Percentiles rank a stretch among this genome's conserved stretches.
phyloP scores from a whole-genome alignment of 2,113 vertebrate genomes.

The Aspidoscelis tigris region DNA sequence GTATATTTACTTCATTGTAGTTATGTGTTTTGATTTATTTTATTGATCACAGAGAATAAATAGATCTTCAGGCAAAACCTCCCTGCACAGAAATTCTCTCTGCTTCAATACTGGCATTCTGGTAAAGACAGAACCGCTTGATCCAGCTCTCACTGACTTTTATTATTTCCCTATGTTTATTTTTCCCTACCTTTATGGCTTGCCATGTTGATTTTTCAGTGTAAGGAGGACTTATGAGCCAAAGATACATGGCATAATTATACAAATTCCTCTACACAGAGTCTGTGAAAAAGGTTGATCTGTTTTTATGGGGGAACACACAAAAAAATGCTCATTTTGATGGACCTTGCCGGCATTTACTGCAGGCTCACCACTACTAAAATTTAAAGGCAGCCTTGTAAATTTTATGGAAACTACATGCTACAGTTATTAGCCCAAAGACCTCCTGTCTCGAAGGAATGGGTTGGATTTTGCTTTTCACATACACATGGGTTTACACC shows the following conservation, averaged over 20 bases:
- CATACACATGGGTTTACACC: slow-evolving; percentile 85
- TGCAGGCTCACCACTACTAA: slow-evolving; percentile 73
- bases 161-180: slow-evolving; percentile 71
- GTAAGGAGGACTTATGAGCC: slow-evolving; percentile 68
- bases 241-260: slow-evolving; percentile 71
- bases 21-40: no score
- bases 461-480: slow-evolving; percentile 66
- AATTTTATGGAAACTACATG: slow-evolving; percentile 70
- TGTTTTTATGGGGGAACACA: slow-evolving; percentile 68
- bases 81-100: slow-evolving; percentile 60
- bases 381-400: slow-evolving; percentile 68
- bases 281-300: slow-evolving; percentile 73
- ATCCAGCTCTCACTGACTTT: slow-evolving; percentile 63
- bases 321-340: slow-evolving; percentile 66
- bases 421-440: slow-evolving; percentile 72
- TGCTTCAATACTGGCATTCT: slow-evolving; percentile 56
- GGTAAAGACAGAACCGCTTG: slow-evolving; percentile 22
- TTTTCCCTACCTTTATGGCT: slow-evolving; percentile 71
- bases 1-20: no score
- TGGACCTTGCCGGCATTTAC: slow-evolving; percentile 64
- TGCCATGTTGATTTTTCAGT: slow-evolving; percentile 67
- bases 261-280: slow-evolving; percentile 70
- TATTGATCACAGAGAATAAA: no score
- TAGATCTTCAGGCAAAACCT: neutral
- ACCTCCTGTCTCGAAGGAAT: slow-evolving; percentile 70